These are phyloP conservation scores for Watsonalla cultraria DNA, from an alignment of 2,888 invertebrate species.

Conservation along the genomic window DNA sequence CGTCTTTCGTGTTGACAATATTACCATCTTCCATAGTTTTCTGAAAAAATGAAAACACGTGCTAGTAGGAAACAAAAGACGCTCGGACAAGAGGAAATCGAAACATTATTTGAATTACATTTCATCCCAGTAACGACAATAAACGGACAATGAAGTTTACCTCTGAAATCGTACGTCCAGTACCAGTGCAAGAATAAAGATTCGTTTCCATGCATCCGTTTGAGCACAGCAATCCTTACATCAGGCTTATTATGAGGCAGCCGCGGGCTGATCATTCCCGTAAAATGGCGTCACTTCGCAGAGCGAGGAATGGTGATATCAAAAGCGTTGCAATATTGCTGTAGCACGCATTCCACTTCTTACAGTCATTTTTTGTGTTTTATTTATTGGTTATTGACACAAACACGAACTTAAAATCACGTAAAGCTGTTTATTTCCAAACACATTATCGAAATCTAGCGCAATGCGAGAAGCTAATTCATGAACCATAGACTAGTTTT, in stretches of 20 bases:
- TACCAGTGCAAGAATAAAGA: constrained; percentile 71
- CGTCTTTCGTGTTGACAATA: constrained; percentile 63
- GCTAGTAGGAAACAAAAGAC: constrained; percentile 73
- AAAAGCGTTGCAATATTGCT: constrained; percentile 52
- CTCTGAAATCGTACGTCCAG: constrained; percentile 77
- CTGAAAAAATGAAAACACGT: constrained; percentile 69
- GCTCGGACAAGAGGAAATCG: constrained; percentile 67
- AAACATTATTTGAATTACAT: constrained; percentile 53
- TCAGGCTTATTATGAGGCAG: constrained; percentile 72
- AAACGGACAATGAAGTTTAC: constrained; percentile 42
- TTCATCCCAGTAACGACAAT: constrained; percentile 48
- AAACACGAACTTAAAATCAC: constrained; percentile 44
- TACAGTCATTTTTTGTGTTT: constrained; percentile 53
- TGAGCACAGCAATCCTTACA: constrained; percentile 68
- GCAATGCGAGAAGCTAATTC: constrained; percentile 73
- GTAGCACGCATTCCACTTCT: constrained; percentile 45
- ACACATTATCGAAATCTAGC: constrained; percentile 68
- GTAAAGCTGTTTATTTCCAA: constrained; percentile 71
- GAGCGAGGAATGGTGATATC: constrained; percentile 72
- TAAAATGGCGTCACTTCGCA: constrained; percentile 79
- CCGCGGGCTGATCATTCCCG: constrained; percentile 79
- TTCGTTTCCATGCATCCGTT: constrained; percentile 75
- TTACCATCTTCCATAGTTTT: constrained; percentile 80
- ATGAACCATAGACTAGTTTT: constrained; percentile 59
- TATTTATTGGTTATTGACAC: constrained; percentile 36